These are phyloP conservation scores for Melanotaenia nigrans DNA, from an alignment of 2,797 vertebrate genomes.

Conservation along the genomic window DNA sequence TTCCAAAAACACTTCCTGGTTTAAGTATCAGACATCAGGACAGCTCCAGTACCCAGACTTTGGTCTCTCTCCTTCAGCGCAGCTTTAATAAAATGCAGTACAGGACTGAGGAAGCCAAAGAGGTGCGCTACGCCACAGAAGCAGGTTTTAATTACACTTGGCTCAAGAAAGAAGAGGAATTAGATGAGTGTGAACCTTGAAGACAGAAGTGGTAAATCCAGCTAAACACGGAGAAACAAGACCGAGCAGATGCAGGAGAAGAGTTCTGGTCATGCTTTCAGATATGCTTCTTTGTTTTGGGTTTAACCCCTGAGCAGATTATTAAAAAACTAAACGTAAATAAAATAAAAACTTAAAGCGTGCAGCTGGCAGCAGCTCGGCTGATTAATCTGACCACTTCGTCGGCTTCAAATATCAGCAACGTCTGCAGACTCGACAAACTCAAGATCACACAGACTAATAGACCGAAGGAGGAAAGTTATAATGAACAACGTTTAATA, in stretches of 20 bases:
- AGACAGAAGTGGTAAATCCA: slow-evolving; percentile 29
- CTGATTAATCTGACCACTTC: no score
- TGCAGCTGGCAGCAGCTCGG: no score
- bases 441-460: neutral
- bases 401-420: no score
- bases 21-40: neutral
- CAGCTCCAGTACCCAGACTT: slow-evolving; percentile 15
- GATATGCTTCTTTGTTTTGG: slow-evolving; percentile 25
- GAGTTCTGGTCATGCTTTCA: slow-evolving; percentile 56
- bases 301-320: slow-evolving; percentile 75
- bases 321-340: slow-evolving; percentile 21
- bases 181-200: slow-evolving; percentile 30
- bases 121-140: slow-evolving; percentile 26
- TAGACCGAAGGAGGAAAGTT: neutral
- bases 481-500: neutral
- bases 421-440: neutral
- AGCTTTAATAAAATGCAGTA: slow-evolving; percentile 1
- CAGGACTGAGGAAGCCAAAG: slow-evolving; percentile 18
- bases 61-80: slow-evolving; percentile 43
- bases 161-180: slow-evolving; percentile 34
- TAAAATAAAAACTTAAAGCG: neutral
- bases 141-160: slow-evolving; percentile 32
- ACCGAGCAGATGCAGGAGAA: slow-evolving; percentile 18
- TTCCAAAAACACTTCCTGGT: neutral
- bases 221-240: slow-evolving; percentile 6